These are phyloP conservation scores for Ectropis grisescens DNA, from an alignment of 1,140 invertebrate species.

Conservation along the genomic window DNA sequence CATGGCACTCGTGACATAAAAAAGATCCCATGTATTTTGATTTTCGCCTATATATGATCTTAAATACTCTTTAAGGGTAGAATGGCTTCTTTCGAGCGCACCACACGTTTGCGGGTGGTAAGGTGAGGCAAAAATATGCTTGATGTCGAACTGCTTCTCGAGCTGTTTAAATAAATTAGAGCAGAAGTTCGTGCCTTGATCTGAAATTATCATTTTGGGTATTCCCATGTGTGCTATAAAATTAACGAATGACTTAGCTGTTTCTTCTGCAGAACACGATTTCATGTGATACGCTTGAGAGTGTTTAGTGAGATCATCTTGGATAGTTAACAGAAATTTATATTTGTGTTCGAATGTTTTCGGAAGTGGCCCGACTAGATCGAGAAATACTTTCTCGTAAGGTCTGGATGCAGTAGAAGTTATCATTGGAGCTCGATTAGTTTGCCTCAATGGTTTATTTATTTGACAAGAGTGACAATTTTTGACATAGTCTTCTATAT, in stretches of 20 bases:
- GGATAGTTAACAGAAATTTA: constrained; percentile 1
- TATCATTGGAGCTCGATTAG: constrained; percentile 4
- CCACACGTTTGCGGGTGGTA: constrained; percentile 8
- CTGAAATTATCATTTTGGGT: constrained; percentile 4
- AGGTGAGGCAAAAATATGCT: constrained; percentile 2
- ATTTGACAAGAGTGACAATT: constrained; percentile 3
- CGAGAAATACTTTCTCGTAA: constrained; percentile 2
- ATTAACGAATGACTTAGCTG: constrained; percentile 3
- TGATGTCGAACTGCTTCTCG: constrained; percentile 2
- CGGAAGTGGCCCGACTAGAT: constrained; percentile 5
- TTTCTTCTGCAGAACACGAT: constrained; percentile 2
- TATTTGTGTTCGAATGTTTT: constrained; percentile 1
- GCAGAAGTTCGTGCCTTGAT: constrained; percentile 6
- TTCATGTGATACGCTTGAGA: constrained; percentile 2
- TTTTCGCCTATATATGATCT: constrained; percentile 6
- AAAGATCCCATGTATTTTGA: constrained; percentile 4
- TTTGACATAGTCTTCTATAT: constrained; percentile 5
- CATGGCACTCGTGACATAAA: constrained; percentile 7
- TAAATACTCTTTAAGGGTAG: constrained; percentile 8
- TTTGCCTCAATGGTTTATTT: constrained; percentile 5
- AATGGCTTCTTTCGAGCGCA: constrained; percentile 5
- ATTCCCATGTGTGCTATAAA: constrained; percentile 4
- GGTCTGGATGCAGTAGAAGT: constrained; percentile 3
- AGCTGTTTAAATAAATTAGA: constrained; percentile 5
- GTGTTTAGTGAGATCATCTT: background rate